These are phyloP conservation scores for Pardosa pseudoannulata DNA, from an alignment of 2,888 invertebrate species.

Conservation along the genomic window DNA sequence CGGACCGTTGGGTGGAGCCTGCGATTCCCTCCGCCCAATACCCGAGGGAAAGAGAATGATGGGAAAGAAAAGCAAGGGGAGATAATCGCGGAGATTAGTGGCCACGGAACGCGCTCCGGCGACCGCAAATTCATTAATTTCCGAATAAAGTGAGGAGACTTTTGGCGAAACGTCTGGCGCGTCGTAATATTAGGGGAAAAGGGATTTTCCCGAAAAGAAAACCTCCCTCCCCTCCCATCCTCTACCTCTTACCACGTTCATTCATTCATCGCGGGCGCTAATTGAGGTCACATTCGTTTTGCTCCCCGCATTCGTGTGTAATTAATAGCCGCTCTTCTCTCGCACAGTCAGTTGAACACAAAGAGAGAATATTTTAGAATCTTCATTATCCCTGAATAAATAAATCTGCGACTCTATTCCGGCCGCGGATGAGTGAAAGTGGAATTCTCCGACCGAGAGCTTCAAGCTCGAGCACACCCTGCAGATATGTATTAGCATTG, in stretches of 20 bases:
- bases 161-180: background rate
- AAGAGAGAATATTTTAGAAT: too few relatives aligned
- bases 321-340: background rate
- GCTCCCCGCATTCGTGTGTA: background rate
- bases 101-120: background rate
- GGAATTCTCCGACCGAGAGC: too few relatives aligned
- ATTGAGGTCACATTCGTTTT: conserved; percentile 4
- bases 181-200: background rate
- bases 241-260: too few relatives aligned
- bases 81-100: conserved; percentile 10
- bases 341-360: too few relatives aligned
- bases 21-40: background rate
- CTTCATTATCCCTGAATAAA: too few relatives aligned
- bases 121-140: conserved; percentile 17
- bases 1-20: conserved; percentile 34
- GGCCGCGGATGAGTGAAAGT: too few relatives aligned
- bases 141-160: background rate
- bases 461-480: too few relatives aligned
- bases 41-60: conserved; percentile 3
- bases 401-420: too few relatives aligned
- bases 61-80: background rate
- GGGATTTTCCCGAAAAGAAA: background rate
- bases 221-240: too few relatives aligned
- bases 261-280: conserved; percentile 4
- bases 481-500: too few relatives aligned